Percentiles rank a stretch among this genome's conserved stretches.
Conservation (phyloP, 1,140 invertebrate species). For the Danaus melanippus region DNA sequence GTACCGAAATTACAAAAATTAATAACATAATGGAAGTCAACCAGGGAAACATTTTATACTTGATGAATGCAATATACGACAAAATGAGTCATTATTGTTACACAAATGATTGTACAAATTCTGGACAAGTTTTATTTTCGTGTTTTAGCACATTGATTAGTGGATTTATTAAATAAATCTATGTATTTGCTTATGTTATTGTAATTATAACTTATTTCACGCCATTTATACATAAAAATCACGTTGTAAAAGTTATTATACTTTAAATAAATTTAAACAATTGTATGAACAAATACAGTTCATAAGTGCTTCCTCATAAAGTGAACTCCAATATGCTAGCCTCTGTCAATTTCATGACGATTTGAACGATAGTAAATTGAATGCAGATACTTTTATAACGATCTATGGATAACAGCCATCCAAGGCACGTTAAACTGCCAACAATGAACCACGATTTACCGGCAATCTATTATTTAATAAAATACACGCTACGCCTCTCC, state of each 20-base stretch:
- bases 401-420: slow-evolving; percentile 42
- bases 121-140: too few relatives aligned
- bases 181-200: too few relatives aligned
- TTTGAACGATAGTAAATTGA: slow-evolving; percentile 54
- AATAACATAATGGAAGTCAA: slow-evolving; percentile 64
- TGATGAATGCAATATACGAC: slow-evolving; percentile 40
- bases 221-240: slow-evolving; percentile 1
- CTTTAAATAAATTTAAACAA: too few relatives aligned
- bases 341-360: slow-evolving; percentile 54
- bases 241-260: too few relatives aligned
- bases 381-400: slow-evolving; percentile 53
- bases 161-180: too few relatives aligned
- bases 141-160: too few relatives aligned
- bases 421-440: slow-evolving; percentile 56
- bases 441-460: slow-evolving; percentile 65
- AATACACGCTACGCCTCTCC: slow-evolving; percentile 59
- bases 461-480: slow-evolving; percentile 68
- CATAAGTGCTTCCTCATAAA: slow-evolving; percentile 2
- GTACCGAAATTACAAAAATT: slow-evolving; percentile 65
- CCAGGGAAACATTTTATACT: slow-evolving; percentile 47
- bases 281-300: too few relatives aligned
- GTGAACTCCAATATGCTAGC: slow-evolving; percentile 45
- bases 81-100: slow-evolving; percentile 17
- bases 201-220: slow-evolving; percentile 2
- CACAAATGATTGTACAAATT: not conserved